Conservation (phyloP, 2,888 invertebrate genomes). For the Aquatica leii region DNA sequence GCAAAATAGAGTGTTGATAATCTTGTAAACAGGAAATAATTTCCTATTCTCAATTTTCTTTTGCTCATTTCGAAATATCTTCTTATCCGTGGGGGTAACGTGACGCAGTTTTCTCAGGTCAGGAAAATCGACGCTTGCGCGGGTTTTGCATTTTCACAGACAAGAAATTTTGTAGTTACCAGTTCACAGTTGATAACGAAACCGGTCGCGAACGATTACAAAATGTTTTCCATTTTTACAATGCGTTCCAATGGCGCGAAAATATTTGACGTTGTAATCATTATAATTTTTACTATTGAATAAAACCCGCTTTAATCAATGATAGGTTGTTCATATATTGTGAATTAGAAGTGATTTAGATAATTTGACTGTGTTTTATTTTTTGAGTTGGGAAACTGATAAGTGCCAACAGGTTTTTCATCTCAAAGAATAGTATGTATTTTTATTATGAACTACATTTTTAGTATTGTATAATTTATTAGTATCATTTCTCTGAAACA, state of each 20-base stretch:
- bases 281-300: not conserved
- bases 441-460: too few species aligned
- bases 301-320: not conserved
- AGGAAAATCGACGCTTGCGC: conserved; percentile 32
- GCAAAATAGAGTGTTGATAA: not conserved
- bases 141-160: conserved; percentile 14
- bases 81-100: not conserved
- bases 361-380: too few species aligned
- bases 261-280: not conserved
- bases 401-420: too few species aligned
- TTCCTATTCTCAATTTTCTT: not conserved
- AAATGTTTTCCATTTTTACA: not conserved
- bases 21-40: conserved; percentile 9
- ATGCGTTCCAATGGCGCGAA: not conserved
- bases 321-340: not conserved
- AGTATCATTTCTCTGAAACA: too few species aligned
- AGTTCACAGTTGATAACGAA: conserved; percentile 7
- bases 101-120: conserved; percentile 22
- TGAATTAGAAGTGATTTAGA: too few species aligned
- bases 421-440: too few species aligned
- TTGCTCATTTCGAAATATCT: not conserved
- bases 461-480: too few species aligned
- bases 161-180: conserved; percentile 5
- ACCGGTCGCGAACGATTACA: not conserved
- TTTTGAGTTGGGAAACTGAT: too few species aligned